Base-by-base conservation (phyloP, 1,140 invertebrate species). In the Bombyx mori region DNA sequence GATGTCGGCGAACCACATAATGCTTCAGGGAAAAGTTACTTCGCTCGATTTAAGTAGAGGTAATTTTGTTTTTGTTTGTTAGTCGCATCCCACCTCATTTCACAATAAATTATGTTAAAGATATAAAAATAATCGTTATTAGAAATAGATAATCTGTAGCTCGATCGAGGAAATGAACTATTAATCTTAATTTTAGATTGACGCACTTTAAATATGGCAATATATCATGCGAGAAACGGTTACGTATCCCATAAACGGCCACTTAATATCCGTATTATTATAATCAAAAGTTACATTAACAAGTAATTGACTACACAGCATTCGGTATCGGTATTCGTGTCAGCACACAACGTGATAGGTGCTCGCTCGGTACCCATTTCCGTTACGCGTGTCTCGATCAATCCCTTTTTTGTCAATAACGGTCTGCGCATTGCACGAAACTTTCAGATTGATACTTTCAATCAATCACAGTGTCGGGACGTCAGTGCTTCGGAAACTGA, bases 41-140 rank as follows among this genome's bases (percentile, higher is more conserved):
- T 99, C 98, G 7, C 89, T 99, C 58, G 96, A 97, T 88, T 88
- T 99, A 55, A 96, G 96, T 54, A 92, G 93, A 89, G 97, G 96
- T 97, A 86, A 9, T 89, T 80, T 88, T 53, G 62, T 54, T 57
- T 59, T 35, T 35, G 26, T 35, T 35, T 35, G 26, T 35, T 35
- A 35, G 26, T 35, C 26, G 26, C 26, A 2, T 35, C 26, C 26
- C 26, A 35, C 26, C 26, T 35, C 2, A 35, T 35, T 35, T 35
- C 26, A 35, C 26, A 35, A 35, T 35, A 35, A 35, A 35, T 35
- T 2, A 35, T 35, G 26, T 5, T 35, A 35, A 35, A 35, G 26
- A 35, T 35, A 35, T 35, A 35, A 35, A 35, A 35, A 35, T 35
- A 35, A 35, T 35, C 26, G 26, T 35, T 35, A 35, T 35, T 35